Percentiles rank a stretch among this genome's conserved stretches.
Evolutionary conservation across 2,888 invertebrate species (phyloP).

Genomic region (Trisateles emortualis): DNA sequence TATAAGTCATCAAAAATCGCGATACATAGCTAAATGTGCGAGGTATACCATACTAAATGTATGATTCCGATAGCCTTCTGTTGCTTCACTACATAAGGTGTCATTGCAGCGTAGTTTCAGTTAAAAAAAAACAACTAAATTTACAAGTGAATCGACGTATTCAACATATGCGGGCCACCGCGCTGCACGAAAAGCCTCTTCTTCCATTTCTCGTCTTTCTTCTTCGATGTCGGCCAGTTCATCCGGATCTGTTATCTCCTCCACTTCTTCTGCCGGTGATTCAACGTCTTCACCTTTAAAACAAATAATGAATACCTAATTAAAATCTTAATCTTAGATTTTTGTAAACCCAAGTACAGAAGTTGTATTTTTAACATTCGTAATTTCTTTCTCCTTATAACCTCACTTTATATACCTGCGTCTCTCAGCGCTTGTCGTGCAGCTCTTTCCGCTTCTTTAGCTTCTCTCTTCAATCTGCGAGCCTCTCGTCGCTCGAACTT

Average conservation of each 20-base stretch:
- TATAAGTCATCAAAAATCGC: too few species aligned
- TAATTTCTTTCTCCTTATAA: too few species aligned
- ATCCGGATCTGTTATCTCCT: conserved; percentile 69
- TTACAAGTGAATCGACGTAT: conserved; percentile 78
- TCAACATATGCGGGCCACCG: conserved; percentile 84
- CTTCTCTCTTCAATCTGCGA: conserved; percentile 69
- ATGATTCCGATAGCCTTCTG: too few species aligned
- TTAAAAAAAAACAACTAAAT: too few species aligned
- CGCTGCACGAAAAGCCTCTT: conserved; percentile 69
- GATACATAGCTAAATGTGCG: too few species aligned
- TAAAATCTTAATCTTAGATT: too few species aligned
- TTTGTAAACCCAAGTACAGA: too few species aligned
- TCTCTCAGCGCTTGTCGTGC: conserved; percentile 70
- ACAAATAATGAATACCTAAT: background rate
- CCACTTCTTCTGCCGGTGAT: conserved; percentile 75
- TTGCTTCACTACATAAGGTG: too few species aligned
- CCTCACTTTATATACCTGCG: conserved; percentile 59
- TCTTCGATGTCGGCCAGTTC: conserved; percentile 78
- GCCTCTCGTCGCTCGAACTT: conserved; percentile 72
- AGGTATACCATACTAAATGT: too few species aligned
- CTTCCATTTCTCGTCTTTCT: conserved; percentile 74
- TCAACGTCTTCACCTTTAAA: conserved; percentile 74
- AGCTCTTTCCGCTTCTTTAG: conserved; percentile 61
- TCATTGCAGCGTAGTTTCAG: too few species aligned
- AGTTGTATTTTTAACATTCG: too few species aligned